Evolutionary conservation across 92 coral and sea anemone species (phyloP).

Genomic region (Porites rus): DNA sequence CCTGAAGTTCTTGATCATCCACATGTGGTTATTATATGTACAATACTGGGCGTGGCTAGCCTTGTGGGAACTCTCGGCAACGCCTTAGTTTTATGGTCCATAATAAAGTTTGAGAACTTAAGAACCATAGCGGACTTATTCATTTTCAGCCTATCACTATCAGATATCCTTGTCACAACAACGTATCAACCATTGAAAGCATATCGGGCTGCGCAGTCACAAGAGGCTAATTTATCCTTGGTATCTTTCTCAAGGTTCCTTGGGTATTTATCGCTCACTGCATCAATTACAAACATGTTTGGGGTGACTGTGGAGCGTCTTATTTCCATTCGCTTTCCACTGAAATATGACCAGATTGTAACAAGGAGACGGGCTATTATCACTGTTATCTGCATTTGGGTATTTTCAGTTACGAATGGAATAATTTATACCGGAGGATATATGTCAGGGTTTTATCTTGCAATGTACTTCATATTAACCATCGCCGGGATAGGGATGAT

Average conservation of each 20-base stretch:
- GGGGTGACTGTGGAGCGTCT: constrained; percentile 74
- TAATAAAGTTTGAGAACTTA: constrained; percentile 51
- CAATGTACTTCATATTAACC: background rate
- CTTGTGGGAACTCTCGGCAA: constrained; percentile 63
- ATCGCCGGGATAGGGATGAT: constrained; percentile 40
- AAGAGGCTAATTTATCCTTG: background rate
- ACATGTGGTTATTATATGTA: constrained; percentile 14
- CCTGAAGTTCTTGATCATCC: background rate
- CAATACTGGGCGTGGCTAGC: constrained; percentile 38
- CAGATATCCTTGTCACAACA: constrained; percentile 64
- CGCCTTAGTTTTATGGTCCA: constrained; percentile 48
- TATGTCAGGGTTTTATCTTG: background rate
- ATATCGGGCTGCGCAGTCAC: constrained; percentile 16
- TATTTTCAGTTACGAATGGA: constrained; percentile 6
- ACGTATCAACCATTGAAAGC: constrained; percentile 55
- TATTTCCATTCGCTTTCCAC: constrained; percentile 58
- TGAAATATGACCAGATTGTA: constrained; percentile 31
- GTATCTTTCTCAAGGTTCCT: constrained; percentile 21
- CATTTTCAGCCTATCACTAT: constrained; percentile 72
- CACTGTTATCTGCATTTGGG: constrained; percentile 40
- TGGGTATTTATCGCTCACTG: constrained; percentile 58
- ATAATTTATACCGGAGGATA: background rate
- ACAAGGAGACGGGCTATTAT: constrained; percentile 40
- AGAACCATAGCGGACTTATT: constrained; percentile 70
- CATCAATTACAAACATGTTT: constrained; percentile 76